Conservation (phyloP, 2,113 vertebrate genomes). For the Cyphomyrus discorhynchus region DNA sequence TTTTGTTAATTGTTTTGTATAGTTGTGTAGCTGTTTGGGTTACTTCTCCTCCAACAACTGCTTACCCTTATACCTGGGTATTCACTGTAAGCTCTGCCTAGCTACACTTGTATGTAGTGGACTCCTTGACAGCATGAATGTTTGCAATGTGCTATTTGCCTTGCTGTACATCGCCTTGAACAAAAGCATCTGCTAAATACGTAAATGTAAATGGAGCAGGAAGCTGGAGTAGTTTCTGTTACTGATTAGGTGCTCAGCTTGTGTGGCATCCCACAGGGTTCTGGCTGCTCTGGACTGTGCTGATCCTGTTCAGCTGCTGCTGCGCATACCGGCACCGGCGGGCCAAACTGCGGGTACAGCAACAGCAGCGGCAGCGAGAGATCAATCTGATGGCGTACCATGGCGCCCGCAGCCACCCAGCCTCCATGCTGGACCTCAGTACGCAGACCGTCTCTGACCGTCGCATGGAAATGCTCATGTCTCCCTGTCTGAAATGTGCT, state of each 20-base stretch:
- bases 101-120: background rate
- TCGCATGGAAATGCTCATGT: background rate
- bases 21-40: background rate
- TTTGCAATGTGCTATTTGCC: background rate
- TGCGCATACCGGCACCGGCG: slow-evolving; percentile 67
- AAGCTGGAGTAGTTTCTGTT: background rate
- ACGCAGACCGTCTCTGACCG: slow-evolving; percentile 22
- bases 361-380: slow-evolving; percentile 91
- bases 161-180: background rate
- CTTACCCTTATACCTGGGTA: background rate
- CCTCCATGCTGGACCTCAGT: slow-evolving; percentile 62
- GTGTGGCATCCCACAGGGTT: slow-evolving; percentile 56
- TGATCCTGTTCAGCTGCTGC: slow-evolving; percentile 73
- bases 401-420: slow-evolving; percentile 57
- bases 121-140: background rate
- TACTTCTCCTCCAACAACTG: background rate
- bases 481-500: background rate
- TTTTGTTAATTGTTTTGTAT: background rate
- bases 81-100: background rate
- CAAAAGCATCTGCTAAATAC: background rate
- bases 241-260: background rate
- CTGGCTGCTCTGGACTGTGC: slow-evolving; percentile 72
- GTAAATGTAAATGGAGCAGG: background rate
- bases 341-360: slow-evolving; percentile 84
- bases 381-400: slow-evolving; percentile 92